Conservation (phyloP, 2,113 vertebrate species). For the Heterocephalus glaber region DNA sequence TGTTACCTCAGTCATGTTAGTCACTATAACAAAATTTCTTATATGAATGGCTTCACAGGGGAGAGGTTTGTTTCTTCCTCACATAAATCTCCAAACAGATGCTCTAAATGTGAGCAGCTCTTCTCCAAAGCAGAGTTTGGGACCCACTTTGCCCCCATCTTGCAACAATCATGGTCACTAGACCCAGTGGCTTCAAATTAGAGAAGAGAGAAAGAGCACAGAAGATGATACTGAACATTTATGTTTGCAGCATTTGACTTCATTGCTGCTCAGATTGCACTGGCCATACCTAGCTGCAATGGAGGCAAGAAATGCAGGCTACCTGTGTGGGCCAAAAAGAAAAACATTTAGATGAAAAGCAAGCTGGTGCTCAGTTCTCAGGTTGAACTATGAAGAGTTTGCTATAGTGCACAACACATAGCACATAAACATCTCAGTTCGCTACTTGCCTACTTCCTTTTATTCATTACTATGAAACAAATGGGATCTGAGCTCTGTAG, state of each 20-base stretch:
- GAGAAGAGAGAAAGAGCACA: no score
- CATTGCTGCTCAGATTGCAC: no score
- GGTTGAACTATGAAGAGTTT: background rate
- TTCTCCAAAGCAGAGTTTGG: accelerated
- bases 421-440: background rate
- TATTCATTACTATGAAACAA: background rate
- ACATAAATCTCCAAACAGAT: background rate
- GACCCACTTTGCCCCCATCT: background rate
- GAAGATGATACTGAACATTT: background rate
- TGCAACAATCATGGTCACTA: background rate
- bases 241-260: background rate
- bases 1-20: background rate
- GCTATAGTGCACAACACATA: background rate
- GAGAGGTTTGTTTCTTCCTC: background rate
- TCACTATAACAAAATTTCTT: background rate
- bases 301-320: background rate
- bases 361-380: background rate
- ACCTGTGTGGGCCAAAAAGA: background rate
- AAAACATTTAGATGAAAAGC: background rate
- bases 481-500: background rate
- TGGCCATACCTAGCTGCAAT: background rate
- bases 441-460: background rate
- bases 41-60: background rate
- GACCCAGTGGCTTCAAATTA: background rate
- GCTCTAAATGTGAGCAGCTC: background rate